Conservation (phyloP, 2,113 vertebrate species). For the Leptobrachium ailaonicum region DNA sequence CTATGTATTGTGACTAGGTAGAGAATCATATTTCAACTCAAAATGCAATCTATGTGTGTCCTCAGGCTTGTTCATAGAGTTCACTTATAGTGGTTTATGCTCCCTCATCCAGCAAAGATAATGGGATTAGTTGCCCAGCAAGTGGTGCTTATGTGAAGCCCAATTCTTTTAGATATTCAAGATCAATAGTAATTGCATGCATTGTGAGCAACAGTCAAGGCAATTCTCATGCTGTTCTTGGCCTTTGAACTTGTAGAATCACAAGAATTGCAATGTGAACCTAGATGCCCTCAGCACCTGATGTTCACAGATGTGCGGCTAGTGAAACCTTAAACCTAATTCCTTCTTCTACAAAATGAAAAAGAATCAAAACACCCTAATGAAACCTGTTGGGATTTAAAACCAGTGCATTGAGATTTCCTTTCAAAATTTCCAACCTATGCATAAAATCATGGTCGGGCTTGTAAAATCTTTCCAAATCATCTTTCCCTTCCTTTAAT, state of each 20-base stretch:
- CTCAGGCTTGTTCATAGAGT: not conserved
- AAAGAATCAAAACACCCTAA: conserved; percentile 55
- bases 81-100: conserved; percentile 11
- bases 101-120: conserved; percentile 36
- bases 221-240: conserved; percentile 53
- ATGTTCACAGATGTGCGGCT: conserved; percentile 54
- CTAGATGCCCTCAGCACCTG: conserved; percentile 51
- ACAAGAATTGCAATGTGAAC: conserved; percentile 53
- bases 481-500: conserved; percentile 52
- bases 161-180: conserved; percentile 38
- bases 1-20: too few relatives aligned
- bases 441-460: conserved; percentile 56
- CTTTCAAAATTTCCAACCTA: conserved; percentile 64
- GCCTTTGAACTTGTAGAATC: conserved; percentile 56
- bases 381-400: conserved; percentile 67
- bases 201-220: conserved; percentile 45
- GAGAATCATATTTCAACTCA: too few relatives aligned
- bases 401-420: conserved; percentile 46
- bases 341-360: conserved; percentile 52
- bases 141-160: conserved; percentile 28
- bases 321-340: conserved; percentile 53
- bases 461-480: conserved; percentile 56
- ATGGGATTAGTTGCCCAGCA: conserved; percentile 42
- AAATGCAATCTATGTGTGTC: too few relatives aligned
- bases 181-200: conserved; percentile 48